These are phyloP conservation scores for Pseudonaja textilis DNA, from an alignment of 2,113 vertebrate genomes.

Conservation along the genomic window DNA sequence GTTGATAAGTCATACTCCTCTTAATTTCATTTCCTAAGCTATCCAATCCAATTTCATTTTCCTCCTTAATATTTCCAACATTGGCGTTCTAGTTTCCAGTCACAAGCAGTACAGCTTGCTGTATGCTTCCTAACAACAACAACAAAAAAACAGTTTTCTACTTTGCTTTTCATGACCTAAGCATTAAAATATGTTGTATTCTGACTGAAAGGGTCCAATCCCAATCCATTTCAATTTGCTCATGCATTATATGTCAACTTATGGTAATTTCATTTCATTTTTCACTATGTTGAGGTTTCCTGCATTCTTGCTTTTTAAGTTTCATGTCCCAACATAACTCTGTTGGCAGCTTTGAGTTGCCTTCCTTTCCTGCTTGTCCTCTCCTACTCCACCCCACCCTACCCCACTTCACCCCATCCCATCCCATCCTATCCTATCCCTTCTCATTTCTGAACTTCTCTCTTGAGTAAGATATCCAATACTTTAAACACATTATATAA, in stretches of 20 bases:
- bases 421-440: background rate
- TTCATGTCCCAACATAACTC: background rate
- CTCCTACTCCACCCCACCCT: background rate
- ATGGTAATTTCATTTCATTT: background rate
- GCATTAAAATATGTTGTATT: background rate
- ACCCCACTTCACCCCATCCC: background rate
- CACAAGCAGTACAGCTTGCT: background rate
- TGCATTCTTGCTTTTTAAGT: background rate
- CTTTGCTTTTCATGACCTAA: background rate
- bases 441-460: background rate
- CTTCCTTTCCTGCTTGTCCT: background rate
- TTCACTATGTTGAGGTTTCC: background rate
- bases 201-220: background rate
- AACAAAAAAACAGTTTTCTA: background rate
- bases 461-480: background rate
- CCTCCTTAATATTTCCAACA: background rate
- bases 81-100: background rate
- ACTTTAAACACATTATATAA: background rate
- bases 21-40: background rate
- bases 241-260: background rate
- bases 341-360: background rate
- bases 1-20: background rate
- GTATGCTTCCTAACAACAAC: background rate
- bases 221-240: background rate
- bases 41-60: background rate